Evolutionary conservation across 1,140 invertebrate species (phyloP).

Genomic region (Chrysomallon squamiferum): DNA sequence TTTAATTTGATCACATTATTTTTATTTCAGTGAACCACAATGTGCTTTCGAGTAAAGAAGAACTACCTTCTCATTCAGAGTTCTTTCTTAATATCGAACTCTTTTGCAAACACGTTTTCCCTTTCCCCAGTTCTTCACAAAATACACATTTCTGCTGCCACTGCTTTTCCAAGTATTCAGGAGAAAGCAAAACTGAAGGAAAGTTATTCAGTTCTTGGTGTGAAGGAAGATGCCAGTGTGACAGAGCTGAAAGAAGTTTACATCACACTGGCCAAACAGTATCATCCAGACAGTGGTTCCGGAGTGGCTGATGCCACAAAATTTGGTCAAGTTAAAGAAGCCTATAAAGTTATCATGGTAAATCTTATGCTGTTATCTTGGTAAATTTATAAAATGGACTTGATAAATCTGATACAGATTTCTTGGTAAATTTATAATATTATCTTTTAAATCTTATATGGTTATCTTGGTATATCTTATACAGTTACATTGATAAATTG

Average conservation of each 20-base stretch:
- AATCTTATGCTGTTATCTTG: neutral
- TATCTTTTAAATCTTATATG: neutral
- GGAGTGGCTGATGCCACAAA: conserved; percentile 71
- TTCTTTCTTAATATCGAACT: too few species aligned
- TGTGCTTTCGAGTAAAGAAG: too few species aligned
- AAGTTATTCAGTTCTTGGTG: conserved; percentile 65
- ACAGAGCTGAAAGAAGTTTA: conserved; percentile 77
- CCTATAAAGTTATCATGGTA: conserved; percentile 66
- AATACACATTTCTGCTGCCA: too few species aligned
- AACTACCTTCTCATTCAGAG: too few species aligned
- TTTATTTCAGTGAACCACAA: too few species aligned
- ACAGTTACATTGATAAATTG: neutral
- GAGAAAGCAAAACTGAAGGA: conserved; percentile 14
- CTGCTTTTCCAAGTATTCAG: too few species aligned
- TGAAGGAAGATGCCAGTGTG: conserved; percentile 74
- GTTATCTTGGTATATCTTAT: neutral
- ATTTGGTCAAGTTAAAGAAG: conserved; percentile 73
- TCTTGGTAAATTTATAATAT: neutral
- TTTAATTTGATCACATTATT: too few species aligned
- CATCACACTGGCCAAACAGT: conserved; percentile 77
- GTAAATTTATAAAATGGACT: neutral
- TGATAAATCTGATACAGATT: neutral
- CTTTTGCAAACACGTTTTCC: too few species aligned
- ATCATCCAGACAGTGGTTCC: conserved; percentile 81
- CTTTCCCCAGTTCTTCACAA: too few species aligned